Base-by-base conservation (phyloP, 2,797 vertebrate genomes). In the Falco cherrug region DNA sequence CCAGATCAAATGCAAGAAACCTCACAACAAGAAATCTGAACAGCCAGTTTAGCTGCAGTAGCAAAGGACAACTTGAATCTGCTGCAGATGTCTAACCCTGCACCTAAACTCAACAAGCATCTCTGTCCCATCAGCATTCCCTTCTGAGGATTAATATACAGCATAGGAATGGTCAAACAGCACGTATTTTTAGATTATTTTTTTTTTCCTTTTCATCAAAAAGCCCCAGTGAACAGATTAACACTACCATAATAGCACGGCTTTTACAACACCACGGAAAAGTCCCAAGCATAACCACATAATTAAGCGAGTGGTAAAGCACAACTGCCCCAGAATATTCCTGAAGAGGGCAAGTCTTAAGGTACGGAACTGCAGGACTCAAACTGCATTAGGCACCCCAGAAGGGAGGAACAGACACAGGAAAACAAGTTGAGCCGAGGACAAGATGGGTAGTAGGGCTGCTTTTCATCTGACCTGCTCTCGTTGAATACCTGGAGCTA, bases 1-100 rank as follows among this genome's bases (percentile, higher is more conserved):
- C 82, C 79, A 47, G 43, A 92, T 79, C 69, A 91, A 94, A 93
- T 10, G 45, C 59, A 74, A 85, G 26, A 93, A 93, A 84, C 22
- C 59, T 83, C 76, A 41, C 18, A 4, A 67, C 9, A 54, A 91
- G 50, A 43, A 53, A 88, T 33, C 10, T 37, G 35, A 69, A 56
- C 35, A 50, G 70, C 19, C 68, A 80, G 31, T 31, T 79, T 12
- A 73, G 71, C 83, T 64, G 63, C 3, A 1, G 70, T 7, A 73
- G n/a, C 1, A 0, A 74, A 51, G 82, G 73, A 53, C 47, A 69
- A 35, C 28, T 64, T 5, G 0, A 68, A 47, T 25, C 60, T 63
- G 59, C 67, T 77, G 50, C 10, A 86, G 50, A 54, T 8, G 13
- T 53, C 43, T 60, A 41, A 56, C 15, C 63, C 53, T 64, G 84